Conservation (phyloP, 2,888 invertebrate genomes). For the Cataglyphis albicans region DNA sequence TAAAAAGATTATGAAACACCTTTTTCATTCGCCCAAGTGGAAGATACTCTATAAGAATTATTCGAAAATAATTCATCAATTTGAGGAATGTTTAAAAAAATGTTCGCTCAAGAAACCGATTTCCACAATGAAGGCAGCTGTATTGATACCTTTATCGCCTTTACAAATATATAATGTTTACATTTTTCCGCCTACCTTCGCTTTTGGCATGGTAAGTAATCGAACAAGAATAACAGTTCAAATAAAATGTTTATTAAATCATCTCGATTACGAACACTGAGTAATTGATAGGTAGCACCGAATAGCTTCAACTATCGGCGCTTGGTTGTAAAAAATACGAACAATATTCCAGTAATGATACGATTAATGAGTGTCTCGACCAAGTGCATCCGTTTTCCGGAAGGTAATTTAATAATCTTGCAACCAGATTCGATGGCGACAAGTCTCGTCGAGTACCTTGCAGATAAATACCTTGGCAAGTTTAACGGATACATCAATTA, state of each 20-base stretch:
- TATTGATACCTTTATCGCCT: slow-evolving; percentile 83
- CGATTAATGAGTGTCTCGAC: slow-evolving; percentile 64
- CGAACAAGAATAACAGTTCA: neutral
- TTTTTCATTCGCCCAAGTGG: slow-evolving; percentile 39
- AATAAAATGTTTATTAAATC: slow-evolving; percentile 10
- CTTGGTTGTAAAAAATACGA: slow-evolving; percentile 83
- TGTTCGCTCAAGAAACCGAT: neutral
- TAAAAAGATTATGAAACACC: slow-evolving; percentile 33
- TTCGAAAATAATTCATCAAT: neutral
- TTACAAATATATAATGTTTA: slow-evolving; percentile 84
- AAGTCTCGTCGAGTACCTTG: slow-evolving; percentile 72
- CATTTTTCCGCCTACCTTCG: slow-evolving; percentile 82
- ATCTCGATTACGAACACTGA: neutral
- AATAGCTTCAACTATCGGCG: slow-evolving; percentile 78
- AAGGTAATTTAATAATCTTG: slow-evolving; percentile 70
- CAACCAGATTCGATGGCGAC: slow-evolving; percentile 55
- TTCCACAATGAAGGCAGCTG: slow-evolving; percentile 22
- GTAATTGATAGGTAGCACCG: slow-evolving; percentile 74
- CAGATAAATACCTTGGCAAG: slow-evolving; percentile 76
- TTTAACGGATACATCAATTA: slow-evolving; percentile 84
- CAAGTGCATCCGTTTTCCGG: slow-evolving; percentile 69
- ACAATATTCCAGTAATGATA: slow-evolving; percentile 82
- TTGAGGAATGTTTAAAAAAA: neutral
- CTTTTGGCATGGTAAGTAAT: slow-evolving; percentile 80
- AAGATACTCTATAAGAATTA: slow-evolving; percentile 22